Evolutionary conservation across 2,888 invertebrate genomes (phyloP).

Genomic region (Ornithoptera priamus): DNA sequence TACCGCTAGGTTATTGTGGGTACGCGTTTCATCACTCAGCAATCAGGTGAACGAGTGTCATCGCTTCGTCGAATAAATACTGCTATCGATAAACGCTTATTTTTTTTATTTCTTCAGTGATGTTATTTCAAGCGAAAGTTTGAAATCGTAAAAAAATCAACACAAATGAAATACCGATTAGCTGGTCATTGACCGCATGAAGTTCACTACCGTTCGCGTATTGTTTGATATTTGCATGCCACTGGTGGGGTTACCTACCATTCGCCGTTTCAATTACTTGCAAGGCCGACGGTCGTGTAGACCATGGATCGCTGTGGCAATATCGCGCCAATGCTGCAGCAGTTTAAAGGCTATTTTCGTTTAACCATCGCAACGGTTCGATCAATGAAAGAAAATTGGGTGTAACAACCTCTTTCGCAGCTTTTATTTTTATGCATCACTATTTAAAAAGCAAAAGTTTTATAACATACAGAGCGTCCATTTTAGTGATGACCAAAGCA

Average conservation of each 20-base stretch:
- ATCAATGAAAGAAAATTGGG: slow-evolving; percentile 19
- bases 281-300: slow-evolving; percentile 20
- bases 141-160: neutral
- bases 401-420: slow-evolving; percentile 14
- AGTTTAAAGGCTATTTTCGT: slow-evolving; percentile 5
- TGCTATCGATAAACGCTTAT: too few species aligned
- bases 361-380: slow-evolving; percentile 1
- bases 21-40: too few species aligned
- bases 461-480: neutral
- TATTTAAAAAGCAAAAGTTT: neutral
- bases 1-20: too few species aligned
- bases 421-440: slow-evolving; percentile 8
- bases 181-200: slow-evolving; percentile 21
- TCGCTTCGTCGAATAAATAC: too few species aligned
- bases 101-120: too few species aligned
- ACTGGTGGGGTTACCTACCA: slow-evolving; percentile 16
- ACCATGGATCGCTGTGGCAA: neutral
- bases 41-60: too few species aligned
- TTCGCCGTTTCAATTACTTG: slow-evolving; percentile 25
- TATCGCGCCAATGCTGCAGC: slow-evolving; percentile 3
- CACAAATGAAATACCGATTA: slow-evolving; percentile 4
- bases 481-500: neutral
- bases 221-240: slow-evolving; percentile 26
- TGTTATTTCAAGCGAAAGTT: neutral
- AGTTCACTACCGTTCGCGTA: slow-evolving; percentile 26